Evolutionary conservation across 2,113 vertebrate species (phyloP).

Genomic region (Ailuropoda melanoleuca): DNA sequence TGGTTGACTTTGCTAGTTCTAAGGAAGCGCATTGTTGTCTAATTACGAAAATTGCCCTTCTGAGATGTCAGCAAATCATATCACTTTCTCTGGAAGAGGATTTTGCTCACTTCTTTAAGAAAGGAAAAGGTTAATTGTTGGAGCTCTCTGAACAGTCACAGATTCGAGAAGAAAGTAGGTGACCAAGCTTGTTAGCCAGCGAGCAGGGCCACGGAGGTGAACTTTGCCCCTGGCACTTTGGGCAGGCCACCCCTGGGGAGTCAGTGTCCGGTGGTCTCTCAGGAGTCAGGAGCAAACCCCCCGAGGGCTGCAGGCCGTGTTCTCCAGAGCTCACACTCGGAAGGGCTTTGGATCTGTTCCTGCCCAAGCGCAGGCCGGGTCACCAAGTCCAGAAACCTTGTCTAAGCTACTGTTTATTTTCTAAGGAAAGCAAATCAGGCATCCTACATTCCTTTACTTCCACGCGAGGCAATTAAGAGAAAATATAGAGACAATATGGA

Average conservation of each 20-base stretch:
- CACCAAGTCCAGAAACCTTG: background rate
- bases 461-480: background rate
- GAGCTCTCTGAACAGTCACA: background rate
- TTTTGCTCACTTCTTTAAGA: background rate
- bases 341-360: background rate
- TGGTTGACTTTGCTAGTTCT: background rate
- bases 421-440: background rate
- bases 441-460: background rate
- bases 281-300: fast-evolving
- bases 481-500: background rate
- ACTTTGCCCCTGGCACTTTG: background rate
- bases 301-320: no score
- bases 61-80: background rate
- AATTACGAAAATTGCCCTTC: background rate
- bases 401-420: background rate
- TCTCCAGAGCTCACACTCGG: no score
- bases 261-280: background rate
- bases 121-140: background rate
- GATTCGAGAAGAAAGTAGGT: background rate
- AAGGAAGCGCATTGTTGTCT: fast-evolving
- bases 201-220: background rate
- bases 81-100: background rate
- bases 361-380: no score
- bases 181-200: background rate
- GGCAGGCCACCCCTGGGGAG: fast-evolving